Conservation (phyloP, 92 coral and sea anemone genomes). For the Porites divaricata region DNA sequence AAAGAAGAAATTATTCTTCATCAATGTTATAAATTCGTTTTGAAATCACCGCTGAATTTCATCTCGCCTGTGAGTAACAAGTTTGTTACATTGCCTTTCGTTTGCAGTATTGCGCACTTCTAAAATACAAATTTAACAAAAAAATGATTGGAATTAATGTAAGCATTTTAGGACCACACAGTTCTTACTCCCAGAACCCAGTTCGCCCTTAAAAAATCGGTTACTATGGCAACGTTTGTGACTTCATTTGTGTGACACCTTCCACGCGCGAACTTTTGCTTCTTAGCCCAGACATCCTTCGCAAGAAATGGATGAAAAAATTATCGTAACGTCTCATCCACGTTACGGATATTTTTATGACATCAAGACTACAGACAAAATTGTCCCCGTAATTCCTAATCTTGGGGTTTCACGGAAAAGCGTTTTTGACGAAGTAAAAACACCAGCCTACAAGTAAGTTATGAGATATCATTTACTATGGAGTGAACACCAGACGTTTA, state of each 20-base stretch:
- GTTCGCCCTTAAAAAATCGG: background rate
- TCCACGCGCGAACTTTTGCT: constrained; percentile 14
- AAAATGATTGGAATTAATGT: background rate
- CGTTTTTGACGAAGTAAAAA: constrained; percentile 74
- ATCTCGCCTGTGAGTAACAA: no score
- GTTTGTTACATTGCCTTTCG: no score
- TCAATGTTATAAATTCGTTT: no score
- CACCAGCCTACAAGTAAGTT: constrained; percentile 96
- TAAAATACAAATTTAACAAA: no score
- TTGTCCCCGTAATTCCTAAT: constrained; percentile 67
- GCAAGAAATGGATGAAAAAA: constrained; percentile 68
- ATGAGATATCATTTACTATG: background rate
- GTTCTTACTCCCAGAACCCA: constrained; percentile 17
- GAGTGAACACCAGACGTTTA: background rate
- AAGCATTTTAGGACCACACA: no score
- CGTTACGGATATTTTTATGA: constrained; percentile 62
- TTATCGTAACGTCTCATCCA: constrained; percentile 69
- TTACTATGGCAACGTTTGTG: constrained; percentile 70
- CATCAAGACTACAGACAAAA: constrained; percentile 40
- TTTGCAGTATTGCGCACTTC: no score
- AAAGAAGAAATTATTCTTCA: no score
- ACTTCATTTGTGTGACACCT: background rate
- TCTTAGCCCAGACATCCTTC: background rate
- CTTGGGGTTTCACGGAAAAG: constrained; percentile 68
- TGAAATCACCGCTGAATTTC: no score